These are phyloP conservation scores for Maniola hyperantus DNA, from an alignment of 2,888 invertebrate species.

Conservation along the genomic window DNA sequence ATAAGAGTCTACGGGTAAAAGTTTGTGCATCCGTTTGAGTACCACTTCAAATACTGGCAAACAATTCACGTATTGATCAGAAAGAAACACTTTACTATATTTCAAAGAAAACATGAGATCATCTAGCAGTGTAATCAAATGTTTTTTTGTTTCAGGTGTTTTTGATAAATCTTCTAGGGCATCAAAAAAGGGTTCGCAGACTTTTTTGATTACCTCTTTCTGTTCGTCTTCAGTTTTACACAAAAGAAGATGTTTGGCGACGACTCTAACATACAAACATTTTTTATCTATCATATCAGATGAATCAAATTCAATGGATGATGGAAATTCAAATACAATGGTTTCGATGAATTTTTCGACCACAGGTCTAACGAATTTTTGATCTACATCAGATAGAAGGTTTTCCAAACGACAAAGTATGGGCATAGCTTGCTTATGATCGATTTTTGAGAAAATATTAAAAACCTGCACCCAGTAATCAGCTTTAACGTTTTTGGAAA, in stretches of 20 bases:
- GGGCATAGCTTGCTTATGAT: slow-evolving; percentile 36
- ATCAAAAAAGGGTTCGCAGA: slow-evolving; percentile 51
- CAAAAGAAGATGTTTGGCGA: slow-evolving; percentile 55
- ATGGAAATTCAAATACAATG: background rate
- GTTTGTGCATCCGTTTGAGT: slow-evolving; percentile 46
- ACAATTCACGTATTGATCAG: slow-evolving; percentile 48
- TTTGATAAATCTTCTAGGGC: slow-evolving; percentile 41
- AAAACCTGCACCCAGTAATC: slow-evolving; percentile 54
- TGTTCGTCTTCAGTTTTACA: slow-evolving; percentile 48
- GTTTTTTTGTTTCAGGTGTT: slow-evolving; percentile 22
- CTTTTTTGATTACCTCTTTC: slow-evolving; percentile 43
- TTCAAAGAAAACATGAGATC: slow-evolving; percentile 48
- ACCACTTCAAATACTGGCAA: slow-evolving; percentile 53
- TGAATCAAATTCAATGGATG: background rate
- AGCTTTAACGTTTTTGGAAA: slow-evolving; percentile 49
- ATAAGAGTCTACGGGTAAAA: slow-evolving; percentile 52
- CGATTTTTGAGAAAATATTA: slow-evolving; percentile 41
- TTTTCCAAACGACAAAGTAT: slow-evolving; percentile 48
- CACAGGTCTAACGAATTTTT: slow-evolving; percentile 43
- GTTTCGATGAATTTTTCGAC: slow-evolving; percentile 41
- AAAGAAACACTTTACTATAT: slow-evolving; percentile 54
- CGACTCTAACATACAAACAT: slow-evolving; percentile 47
- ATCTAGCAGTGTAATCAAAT: slow-evolving; percentile 39
- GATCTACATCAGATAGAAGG: slow-evolving; percentile 45
- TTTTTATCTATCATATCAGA: background rate